Evolutionary conservation across 2,113 vertebrate species (phyloP).

Genomic region (Saccopteryx leptura): DNA sequence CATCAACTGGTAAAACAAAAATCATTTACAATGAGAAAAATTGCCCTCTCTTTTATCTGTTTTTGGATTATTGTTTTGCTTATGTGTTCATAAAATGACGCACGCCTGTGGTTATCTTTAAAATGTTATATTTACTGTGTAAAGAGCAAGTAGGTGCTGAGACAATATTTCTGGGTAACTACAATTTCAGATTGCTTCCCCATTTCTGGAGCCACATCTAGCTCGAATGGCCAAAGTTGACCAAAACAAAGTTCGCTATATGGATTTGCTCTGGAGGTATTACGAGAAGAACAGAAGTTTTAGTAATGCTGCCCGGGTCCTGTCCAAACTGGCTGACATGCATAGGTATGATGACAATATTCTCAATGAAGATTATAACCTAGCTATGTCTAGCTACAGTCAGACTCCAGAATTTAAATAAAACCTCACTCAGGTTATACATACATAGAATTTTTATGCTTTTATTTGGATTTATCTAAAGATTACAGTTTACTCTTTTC

Average conservation of each 20-base stretch:
- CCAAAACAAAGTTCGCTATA: constrained; percentile 97
- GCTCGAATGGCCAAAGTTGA: constrained; percentile 97
- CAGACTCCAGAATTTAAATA: background rate
- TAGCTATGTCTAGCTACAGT: background rate
- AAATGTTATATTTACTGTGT: background rate
- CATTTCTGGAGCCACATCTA: constrained; percentile 96
- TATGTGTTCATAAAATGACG: background rate
- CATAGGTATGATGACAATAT: constrained; percentile 91
- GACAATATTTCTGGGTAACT: constrained; percentile 46
- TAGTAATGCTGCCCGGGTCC: constrained; percentile 95
- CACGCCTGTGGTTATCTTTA: background rate
- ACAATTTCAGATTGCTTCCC: constrained; percentile 94
- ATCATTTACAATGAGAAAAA: constrained; percentile 30
- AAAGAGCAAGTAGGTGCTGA: background rate
- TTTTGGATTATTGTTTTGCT: constrained; percentile 48
- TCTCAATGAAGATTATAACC: background rate
- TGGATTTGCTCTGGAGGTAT: constrained; percentile 98
- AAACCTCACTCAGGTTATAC: background rate
- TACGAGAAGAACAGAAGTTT: constrained; percentile 98
- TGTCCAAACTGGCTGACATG: constrained; percentile 96
- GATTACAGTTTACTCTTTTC: background rate
- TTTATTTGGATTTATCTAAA: constrained; percentile 34
- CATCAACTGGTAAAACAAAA: background rate
- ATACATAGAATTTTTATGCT: background rate
- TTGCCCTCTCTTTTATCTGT: background rate